phyloP scores from a whole-genome alignment of 1,140 invertebrate genomes.

The Papilio xuthus region DNA sequence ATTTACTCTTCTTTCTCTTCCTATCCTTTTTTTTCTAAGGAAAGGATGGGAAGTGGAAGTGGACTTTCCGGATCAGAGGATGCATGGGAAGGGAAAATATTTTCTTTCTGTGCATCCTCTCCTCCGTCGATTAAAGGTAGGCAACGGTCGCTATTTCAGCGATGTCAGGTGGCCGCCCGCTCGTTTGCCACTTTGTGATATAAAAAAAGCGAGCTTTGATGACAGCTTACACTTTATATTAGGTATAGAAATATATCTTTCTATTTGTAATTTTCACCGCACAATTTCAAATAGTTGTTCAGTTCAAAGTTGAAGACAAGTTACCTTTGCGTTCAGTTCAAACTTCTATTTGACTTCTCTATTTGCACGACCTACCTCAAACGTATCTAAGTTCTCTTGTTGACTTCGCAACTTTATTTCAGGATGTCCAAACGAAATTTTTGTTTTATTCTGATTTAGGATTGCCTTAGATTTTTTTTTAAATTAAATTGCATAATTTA shows the following conservation, averaged over 20 bases:
- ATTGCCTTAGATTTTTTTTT: not conserved
- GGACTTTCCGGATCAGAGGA: no score
- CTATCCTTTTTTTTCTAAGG: no score
- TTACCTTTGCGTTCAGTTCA: conserved; percentile 14
- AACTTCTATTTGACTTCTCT: conserved; percentile 17
- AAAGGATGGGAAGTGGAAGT: no score
- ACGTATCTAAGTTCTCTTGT: conserved; percentile 21
- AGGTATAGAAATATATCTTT: not conserved
- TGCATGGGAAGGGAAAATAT: no score
- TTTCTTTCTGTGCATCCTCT: no score
- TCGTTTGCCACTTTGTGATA: no score
- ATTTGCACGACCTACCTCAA: conserved; percentile 2
- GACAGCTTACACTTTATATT: not conserved
- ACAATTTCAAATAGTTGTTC: conserved; percentile 12
- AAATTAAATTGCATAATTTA: not conserved
- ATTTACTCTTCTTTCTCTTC: no score
- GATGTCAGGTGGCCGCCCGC: no score
- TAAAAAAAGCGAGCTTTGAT: no score
- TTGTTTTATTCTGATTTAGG: not conserved
- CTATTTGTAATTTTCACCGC: not conserved
- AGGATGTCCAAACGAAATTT: not conserved
- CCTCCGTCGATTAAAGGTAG: no score
- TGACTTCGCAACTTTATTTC: not conserved
- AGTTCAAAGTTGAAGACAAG: conserved; percentile 14
- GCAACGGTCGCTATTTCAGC: no score